A percentile compares a stretch with the other conserved stretches of the same genome.
Conservation (phyloP, 2,888 invertebrate species). For the Agrochola macilenta region DNA sequence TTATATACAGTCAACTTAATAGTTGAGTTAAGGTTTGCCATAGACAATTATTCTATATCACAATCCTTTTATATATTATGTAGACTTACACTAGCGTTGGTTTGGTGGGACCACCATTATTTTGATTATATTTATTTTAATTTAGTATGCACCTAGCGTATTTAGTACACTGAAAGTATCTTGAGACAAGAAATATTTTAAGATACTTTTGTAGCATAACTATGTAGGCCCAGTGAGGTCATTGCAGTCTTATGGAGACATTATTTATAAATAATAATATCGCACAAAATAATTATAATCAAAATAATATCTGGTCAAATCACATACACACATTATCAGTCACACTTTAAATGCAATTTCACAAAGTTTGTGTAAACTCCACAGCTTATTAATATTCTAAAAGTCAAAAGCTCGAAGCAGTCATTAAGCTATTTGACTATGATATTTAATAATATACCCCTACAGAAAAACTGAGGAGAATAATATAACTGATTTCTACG, state of each 20-base stretch:
- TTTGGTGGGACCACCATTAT: conserved; percentile 69
- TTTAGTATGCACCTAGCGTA: conserved; percentile 27
- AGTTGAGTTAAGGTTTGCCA: conserved; percentile 71
- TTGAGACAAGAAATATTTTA: background rate
- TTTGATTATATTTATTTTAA: conserved; percentile 65
- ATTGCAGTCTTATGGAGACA: conserved; percentile 52
- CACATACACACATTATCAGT: conserved; percentile 75
- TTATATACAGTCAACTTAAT: conserved; percentile 51
- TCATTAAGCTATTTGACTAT: conserved; percentile 17
- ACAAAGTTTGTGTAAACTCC: conserved; percentile 69
- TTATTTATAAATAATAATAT: conserved; percentile 51
- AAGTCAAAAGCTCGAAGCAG: conserved; percentile 18
- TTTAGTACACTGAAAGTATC: conserved; percentile 23
- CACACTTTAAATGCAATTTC: conserved; percentile 72
- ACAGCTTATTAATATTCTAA: conserved; percentile 20
- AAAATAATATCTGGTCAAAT: conserved; percentile 67
- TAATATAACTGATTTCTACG: conserved; percentile 8
- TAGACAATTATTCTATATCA: conserved; percentile 85
- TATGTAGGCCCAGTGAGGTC: conserved; percentile 14
- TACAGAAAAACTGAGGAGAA: conserved; percentile 13
- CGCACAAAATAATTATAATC: conserved; percentile 60
- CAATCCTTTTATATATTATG: conserved; percentile 79
- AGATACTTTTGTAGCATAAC: conserved; percentile 35
- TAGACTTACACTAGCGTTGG: conserved; percentile 75
- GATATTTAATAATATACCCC: conserved; percentile 8